Evolutionary conservation across 2,888 invertebrate genomes (phyloP), one percentile per base, ranked within the genome.

Genomic region (Tillus elongatus): DNA sequence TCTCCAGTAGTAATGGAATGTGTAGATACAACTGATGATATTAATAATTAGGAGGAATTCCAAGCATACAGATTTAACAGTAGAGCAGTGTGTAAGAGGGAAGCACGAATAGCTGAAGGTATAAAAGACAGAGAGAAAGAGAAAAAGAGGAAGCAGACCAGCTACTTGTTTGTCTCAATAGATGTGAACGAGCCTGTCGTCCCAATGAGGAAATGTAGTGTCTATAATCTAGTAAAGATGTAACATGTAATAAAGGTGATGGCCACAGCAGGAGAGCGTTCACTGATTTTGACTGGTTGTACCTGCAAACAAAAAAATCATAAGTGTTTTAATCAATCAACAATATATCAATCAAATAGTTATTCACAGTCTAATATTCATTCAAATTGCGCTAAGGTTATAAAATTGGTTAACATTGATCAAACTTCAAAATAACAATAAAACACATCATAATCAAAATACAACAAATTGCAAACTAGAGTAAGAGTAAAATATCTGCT

Each of bases 121-220:
- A 47, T 40, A 43, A 45, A 46, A 39, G 48, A 29, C 11, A 29
- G 13, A 35, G 28, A 40, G 36, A 41, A 27, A 41, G 40, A 43
- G 37, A 41, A 37, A 46, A 53, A 37, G 46, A 54, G 56, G 55
- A 63, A 66, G 64, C 65, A 66, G 65, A 64, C 65, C 66, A 63
- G 66, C 64, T 65, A 65, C 62, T 64, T 63, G 57, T 56, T 57
- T 55, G 48, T 47, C 53, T 50, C 52, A 55, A n/a, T n/a, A 53
- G 44, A 46, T 51, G 53, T 53, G 58, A 61, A 63, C 62, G 64
- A 63, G 56, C 64, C 63, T 58, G 63, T 61, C 61, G 63, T 63
- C 61, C 60, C 56, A 58, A 58, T 57, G 58, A 59, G 47, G 53
- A 50, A 50, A 51, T 49, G 47, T n/a, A n/a, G n/a, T n/a, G n/a